Base-by-base conservation (phyloP, 92 coral and sea anemone genomes). In the Anthopleura xanthogrammica region DNA sequence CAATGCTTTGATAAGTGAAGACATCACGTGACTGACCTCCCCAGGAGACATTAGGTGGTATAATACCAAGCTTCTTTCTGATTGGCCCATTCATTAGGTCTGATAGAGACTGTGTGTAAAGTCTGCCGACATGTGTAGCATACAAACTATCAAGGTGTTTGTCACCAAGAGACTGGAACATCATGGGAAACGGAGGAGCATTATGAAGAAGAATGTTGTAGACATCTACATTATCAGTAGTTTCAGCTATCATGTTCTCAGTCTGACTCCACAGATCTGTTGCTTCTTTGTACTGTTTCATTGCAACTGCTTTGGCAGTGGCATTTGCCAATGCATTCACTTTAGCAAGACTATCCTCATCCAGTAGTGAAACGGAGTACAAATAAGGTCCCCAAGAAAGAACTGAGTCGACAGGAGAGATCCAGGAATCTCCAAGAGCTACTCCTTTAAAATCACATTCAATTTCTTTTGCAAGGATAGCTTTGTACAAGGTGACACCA, bases 371-470 rank as follows among this genome's bases (percentile, higher is more conserved):
- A 16, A 88, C 85, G 65, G 94, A 87, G 86, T 96, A 96, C 70
- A 96, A 90, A 77, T 96, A 96, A 3, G 98, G 98, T 16, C 93
- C 98, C 98, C 96, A 96, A 5, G 98, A 85, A 19, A 96, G 85
- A 79, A 92, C 96, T 41, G 95, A 86, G 76, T 96, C 98, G 41
- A 92, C 91, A 11, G 98, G 98, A 29, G 98, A 96, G 77, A 96
- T 96, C 98, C 98, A 96, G 1, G 98, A 96, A 70, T 96, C 98
- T 1, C 98, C 98, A 55, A 94, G 86, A 20, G 98, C 98, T 7
- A 95, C 98, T 7, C 95, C 98, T 78, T 84, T 87, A 77, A 96
- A 96, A 74, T 94, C 86, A 58, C 95, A 92, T 14, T 82, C 82
- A 46, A 96, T 89, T 52, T 85, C 85, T 48, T 91, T 90, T 52